These are phyloP conservation scores for Dissostichus mawsoni DNA, from an alignment of 2,113 vertebrate genomes.

Conservation along the genomic window DNA sequence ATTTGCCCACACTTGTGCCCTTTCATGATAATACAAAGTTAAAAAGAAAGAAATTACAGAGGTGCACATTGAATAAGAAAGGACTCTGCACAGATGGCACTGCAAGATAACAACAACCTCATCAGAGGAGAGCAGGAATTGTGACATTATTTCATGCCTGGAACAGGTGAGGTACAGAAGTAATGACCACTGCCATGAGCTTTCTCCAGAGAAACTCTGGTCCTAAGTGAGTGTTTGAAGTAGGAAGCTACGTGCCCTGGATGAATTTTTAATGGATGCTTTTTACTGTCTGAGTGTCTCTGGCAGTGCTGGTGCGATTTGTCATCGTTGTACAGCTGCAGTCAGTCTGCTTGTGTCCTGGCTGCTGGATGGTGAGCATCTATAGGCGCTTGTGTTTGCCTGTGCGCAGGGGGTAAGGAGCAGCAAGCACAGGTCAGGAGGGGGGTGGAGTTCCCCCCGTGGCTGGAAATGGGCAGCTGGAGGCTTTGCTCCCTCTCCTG, in stretches of 20 bases:
- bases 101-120: slow-evolving; percentile 52
- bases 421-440: slow-evolving; percentile 38
- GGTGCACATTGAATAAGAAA: slow-evolving; percentile 34
- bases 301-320: slow-evolving; percentile 77
- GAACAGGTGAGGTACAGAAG: slow-evolving; percentile 63
- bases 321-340: slow-evolving; percentile 77
- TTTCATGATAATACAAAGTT: slow-evolving; percentile 35
- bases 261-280: slow-evolving; percentile 85
- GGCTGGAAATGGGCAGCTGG: slow-evolving; percentile 65
- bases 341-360: slow-evolving; percentile 45
- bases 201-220: slow-evolving; percentile 63
- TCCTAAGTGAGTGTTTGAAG: slow-evolving; percentile 79
- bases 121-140: slow-evolving; percentile 47
- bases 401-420: slow-evolving; percentile 11
- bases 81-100: slow-evolving; percentile 50
- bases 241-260: slow-evolving; percentile 61
- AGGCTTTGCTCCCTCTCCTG: slow-evolving; percentile 54
- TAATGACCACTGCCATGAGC: slow-evolving; percentile 62
- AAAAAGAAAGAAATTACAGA: slow-evolving; percentile 28
- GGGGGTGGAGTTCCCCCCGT: slow-evolving; percentile 35
- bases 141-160: slow-evolving; percentile 27
- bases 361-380: slow-evolving; percentile 47
- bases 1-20: no score
- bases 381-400: slow-evolving; percentile 44
- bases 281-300: slow-evolving; percentile 83